Evolutionary conservation across 2,888 invertebrate genomes (phyloP), one percentile per base, ranked within the genome.

Genomic region (Acleris emargana): DNA sequence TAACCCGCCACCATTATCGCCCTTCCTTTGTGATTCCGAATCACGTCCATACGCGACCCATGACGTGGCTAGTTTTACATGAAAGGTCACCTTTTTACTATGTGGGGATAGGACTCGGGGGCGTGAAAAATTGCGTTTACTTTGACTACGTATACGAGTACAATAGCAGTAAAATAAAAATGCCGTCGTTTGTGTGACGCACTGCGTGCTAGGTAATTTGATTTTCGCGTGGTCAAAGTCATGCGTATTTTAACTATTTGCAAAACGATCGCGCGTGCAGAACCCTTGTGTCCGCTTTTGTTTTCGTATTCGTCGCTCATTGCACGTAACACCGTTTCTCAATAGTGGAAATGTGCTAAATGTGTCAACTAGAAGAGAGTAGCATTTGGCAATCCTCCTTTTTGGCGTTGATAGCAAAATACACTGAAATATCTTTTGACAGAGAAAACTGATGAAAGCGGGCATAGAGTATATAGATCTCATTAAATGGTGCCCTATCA

Each of bases 71-170:
- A 25, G 13, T 25, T 47, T 28, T 47, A 47, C 58, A 13, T 38
- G 13, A 38, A 38, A 38, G 38, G 38, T 38, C 38, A 38, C 47
- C 58, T 47, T 20, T 58, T 47, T 18, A 54, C 47, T 32, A 32
- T 58, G 58, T 58, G 47, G 47, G 58, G 18, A 25, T 25, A 38
- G 13, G 38, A 49, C 28, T 13, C n/a, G 28, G n/a, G 25, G 47
- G 32, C 13, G 58, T 58, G 47, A 58, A 47, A 58, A 58, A 32
- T 47, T 47, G 18, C 28, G 55, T 57, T 57, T 57, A 47, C 45
- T 54, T 54, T 54, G n/a, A 54, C 54, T 42, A 2, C 20, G 42
- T 22, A n/a, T n/a, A n/a, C n/a, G n/a, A n/a, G n/a, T n/a, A 20
- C 20, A 20, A 1, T 42, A 17, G 13, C 7, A 6, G 45, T 45